Base-by-base conservation (phyloP, 2,113 vertebrate species). In the Carlito syrichta region DNA sequence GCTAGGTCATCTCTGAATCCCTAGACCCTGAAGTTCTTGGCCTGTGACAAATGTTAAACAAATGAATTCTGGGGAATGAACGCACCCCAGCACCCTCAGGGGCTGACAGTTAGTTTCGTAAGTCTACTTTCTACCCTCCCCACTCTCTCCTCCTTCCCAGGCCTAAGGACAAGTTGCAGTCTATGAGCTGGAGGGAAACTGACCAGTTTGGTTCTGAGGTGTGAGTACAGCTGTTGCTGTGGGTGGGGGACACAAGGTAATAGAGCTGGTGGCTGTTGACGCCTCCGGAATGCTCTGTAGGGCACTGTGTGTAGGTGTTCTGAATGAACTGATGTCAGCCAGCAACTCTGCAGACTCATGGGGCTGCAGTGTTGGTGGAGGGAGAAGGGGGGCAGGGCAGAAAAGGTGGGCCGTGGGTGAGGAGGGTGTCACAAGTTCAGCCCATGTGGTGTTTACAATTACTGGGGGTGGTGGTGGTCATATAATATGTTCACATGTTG, bases 341-440 rank as follows among this genome's bases (percentile, higher is more conserved):
- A 68, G 13, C 35, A 20, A 4, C 52, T 40, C 20, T 25, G 11
- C 0, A n/a, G 89, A n/a, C 3, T 3, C 1, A 0, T 1, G 10
- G 6, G 19, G 20, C 71, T n/a, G 35, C 1, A 0, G 8, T 19
- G 30, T 13, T 5, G 22, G 23, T 14, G 35, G 45, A 4, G 8
- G 45, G 56, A 6, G 14, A 1, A 2, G n/a, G n/a, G 43, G 14
- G 10, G 5, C 10, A 22, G 0, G 1, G 32, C 12, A 20, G 8
- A 10, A 1, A 19, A 63, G 32, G 22, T 27, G 3, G 73, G 68
- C 5, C 43, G 3, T 0, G 6, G 40, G 40, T 0, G 13, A 48
- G n/a, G 8, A n/a, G 35, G 12, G 25, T 22, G 19, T 6, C 13
- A 14, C 0, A 20, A 54, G 52, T 25, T 86, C 40, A 66, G 82